Percentiles rank a stretch among this genome's conserved stretches.
Evolutionary conservation across 1,140 invertebrate species (phyloP).

Genomic region (Drosophila ambigua): DNA sequence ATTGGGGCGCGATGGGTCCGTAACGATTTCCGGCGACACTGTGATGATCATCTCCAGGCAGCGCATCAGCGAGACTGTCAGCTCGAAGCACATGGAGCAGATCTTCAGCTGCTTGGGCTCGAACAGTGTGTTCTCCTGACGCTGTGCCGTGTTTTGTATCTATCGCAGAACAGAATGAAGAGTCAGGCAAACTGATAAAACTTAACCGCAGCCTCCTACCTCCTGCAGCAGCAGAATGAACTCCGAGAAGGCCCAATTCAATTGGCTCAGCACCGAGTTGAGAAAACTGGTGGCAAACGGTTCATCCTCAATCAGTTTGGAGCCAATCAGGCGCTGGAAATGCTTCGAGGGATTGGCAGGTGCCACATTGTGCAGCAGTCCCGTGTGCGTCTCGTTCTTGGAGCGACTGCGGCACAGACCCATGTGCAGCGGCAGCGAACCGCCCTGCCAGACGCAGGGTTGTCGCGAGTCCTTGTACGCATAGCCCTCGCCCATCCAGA

Average conservation of each 20-base stretch:
- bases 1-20: slow-evolving; percentile 85
- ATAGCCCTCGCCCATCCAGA: slow-evolving; percentile 94
- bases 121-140: slow-evolving; percentile 83
- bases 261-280: slow-evolving; percentile 91
- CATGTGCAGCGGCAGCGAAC: slow-evolving; percentile 59
- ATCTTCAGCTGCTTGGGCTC: slow-evolving; percentile 92
- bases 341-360: slow-evolving; percentile 79
- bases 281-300: slow-evolving; percentile 87
- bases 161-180: slow-evolving; percentile 60
- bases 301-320: slow-evolving; percentile 84
- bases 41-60: slow-evolving; percentile 92
- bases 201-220: slow-evolving; percentile 84
- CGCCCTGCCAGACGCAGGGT: slow-evolving; percentile 80
- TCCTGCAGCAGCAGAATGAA: slow-evolving; percentile 94
- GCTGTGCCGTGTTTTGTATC: slow-evolving; percentile 88
- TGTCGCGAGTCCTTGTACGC: slow-evolving; percentile 88
- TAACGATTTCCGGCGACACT: slow-evolving; percentile 87
- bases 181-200: neutral
- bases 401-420: slow-evolving; percentile 80
- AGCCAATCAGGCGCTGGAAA: slow-evolving; percentile 79
- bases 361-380: slow-evolving; percentile 80
- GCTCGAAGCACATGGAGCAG: slow-evolving; percentile 92
- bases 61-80: slow-evolving; percentile 88
- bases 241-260: slow-evolving; percentile 95
- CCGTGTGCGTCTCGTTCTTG: slow-evolving; percentile 80